A percentile compares a stretch with the other conserved stretches of the same genome.
phyloP scores from a whole-genome alignment of 2,797 vertebrate species.

The Neoniphon sammara region DNA sequence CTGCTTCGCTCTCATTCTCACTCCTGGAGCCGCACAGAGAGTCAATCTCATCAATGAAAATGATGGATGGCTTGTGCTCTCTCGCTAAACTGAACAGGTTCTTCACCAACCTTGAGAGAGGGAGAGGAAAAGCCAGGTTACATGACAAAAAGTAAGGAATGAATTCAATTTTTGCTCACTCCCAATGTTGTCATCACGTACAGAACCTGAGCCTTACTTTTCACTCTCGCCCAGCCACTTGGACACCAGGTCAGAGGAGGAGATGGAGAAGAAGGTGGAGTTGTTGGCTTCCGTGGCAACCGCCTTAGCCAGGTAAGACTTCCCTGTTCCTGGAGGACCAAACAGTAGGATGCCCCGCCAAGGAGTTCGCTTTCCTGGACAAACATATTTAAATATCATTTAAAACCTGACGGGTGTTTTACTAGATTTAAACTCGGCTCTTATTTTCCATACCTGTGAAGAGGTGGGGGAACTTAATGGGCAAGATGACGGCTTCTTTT shows the following conservation, averaged over 20 bases:
- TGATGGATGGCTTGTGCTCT: constrained; percentile 94
- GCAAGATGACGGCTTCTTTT: constrained; percentile 96
- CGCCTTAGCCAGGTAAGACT: constrained; percentile 96
- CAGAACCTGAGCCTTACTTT: constrained; percentile 84
- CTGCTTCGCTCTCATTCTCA: constrained; percentile 96
- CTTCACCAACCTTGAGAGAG: constrained; percentile 89
- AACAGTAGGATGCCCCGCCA: constrained; percentile 96
- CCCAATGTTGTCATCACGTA: neutral
- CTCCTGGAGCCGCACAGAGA: constrained; percentile 94
- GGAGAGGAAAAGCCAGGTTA: neutral
- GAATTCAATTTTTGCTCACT: neutral
- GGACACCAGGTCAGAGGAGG: constrained; percentile 94
- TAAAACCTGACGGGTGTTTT: neutral
- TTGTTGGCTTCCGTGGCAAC: constrained; percentile 97
- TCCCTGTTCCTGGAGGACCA: constrained; percentile 96
- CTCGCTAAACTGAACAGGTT: constrained; percentile 92
- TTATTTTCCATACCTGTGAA: constrained; percentile 86
- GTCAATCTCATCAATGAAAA: constrained; percentile 97
- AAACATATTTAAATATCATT: constrained; percentile 1
- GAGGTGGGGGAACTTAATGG: constrained; percentile 96
- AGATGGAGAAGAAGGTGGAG: constrained; percentile 96
- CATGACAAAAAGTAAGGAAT: neutral
- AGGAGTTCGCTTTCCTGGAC: constrained; percentile 93
- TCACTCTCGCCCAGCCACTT: constrained; percentile 98
- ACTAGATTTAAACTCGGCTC: neutral